Percentiles rank a stretch among this genome's conserved stretches.
phyloP scores from a whole-genome alignment of 2,797 vertebrate genomes.

The Oreochromis mossambicus region DNA sequence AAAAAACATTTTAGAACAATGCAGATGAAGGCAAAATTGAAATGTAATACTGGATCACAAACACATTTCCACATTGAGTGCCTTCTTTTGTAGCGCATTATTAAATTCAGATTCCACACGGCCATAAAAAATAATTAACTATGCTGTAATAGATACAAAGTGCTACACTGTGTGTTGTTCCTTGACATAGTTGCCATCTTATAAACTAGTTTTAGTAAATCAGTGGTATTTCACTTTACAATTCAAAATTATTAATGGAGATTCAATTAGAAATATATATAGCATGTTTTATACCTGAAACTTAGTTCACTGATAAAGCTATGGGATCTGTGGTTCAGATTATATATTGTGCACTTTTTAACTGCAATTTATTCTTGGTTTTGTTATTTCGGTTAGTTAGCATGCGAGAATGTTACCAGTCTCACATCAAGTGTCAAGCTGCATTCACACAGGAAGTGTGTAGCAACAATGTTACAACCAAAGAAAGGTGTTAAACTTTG shows the following conservation, averaged over 20 bases:
- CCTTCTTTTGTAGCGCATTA: background rate
- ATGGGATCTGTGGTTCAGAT: rapidly evolving
- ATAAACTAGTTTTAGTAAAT: background rate
- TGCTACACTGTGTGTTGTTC: background rate
- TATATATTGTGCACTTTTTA: background rate
- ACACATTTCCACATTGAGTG: background rate
- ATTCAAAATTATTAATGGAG: background rate
- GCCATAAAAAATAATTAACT: background rate
- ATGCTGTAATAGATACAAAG: background rate
- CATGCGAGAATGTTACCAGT: background rate
- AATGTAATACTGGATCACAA: background rate
- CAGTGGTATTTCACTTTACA: background rate
- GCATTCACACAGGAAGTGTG: background rate
- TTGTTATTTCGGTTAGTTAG: background rate
- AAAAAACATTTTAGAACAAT: background rate
- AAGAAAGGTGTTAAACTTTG: background rate
- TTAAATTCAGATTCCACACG: background rate
- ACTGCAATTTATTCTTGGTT: background rate
- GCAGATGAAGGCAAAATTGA: background rate
- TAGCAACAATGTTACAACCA: background rate
- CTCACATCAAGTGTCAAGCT: background rate
- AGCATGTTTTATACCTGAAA: background rate
- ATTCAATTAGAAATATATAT: background rate
- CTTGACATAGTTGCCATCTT: background rate
- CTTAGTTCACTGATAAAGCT: background rate